Base-by-base conservation (phyloP, 2,888 invertebrate species). In the Oligia strigilis region DNA sequence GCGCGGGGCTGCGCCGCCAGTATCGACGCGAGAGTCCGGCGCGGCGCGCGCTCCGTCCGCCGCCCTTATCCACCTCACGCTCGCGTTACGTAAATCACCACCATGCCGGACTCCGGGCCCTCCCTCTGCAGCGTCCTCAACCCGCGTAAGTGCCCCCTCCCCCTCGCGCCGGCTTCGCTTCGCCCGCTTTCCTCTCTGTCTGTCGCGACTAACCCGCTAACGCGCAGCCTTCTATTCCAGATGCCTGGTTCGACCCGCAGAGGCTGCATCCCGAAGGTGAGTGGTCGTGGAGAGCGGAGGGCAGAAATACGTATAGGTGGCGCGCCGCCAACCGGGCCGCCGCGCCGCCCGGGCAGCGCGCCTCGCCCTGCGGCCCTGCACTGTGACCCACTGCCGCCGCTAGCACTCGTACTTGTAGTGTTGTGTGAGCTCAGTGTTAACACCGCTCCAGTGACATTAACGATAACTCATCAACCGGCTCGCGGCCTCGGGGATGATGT, bases 191-290 rank as follows among this genome's bases (percentile, higher is more conserved):
- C 88, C 89, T 94, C 93, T 93, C 91, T 91, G 84, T 89, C 95
- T 96, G 93, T 96, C 96, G 97, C 96, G 93, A 97, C 97, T 97
- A 96, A 97, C 97, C 95, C 96, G 96, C 97, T 97, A 97, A 97
- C 97, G 93, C 96, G 95, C 96, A 94, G 95, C 96, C 96, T 96
- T 97, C 97, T 97, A 97, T 98, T 98, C 93, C 98, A 99, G 99
- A 98, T 98, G 98, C 98, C 97, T 99, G 99, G 99, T 99, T 99
- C 98, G 98, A 98, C 97, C 99, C 99, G 94, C 98, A 98, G 97
- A 98, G 98, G 97, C 98, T 99, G 97, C 98, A 99, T 97, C 99
- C 99, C 91, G 98, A 98, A 98, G 99, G 99, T 99, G 98, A 98
- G 98, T 97, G 92, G 86, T 90, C 86, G 86, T 84, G 90, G 90